Evolutionary conservation across 2,888 invertebrate species (phyloP), one percentile per base, ranked within the genome.

Genomic region (Seladonia tumulorum): DNA sequence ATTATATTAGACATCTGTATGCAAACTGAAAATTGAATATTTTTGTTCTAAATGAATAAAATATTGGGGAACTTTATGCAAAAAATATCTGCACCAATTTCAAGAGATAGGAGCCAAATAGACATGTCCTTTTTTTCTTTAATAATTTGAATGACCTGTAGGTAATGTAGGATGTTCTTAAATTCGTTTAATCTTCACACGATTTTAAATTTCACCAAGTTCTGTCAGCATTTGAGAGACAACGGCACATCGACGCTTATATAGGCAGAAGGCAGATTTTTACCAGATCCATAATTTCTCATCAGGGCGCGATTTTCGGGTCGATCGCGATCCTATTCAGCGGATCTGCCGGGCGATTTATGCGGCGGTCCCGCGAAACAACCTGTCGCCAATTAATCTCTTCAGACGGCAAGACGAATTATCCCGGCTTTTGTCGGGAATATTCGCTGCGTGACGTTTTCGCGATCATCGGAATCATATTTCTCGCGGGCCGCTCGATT

Each of bases 341-440:
- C 72, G 63, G 45, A 82, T 76, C 39, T 42, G 49, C 35, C 35
- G 77, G 14, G 35, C 77, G 77, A 84, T 84, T 82, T 82, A 84
- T 84, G 74, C 73, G 70, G 4, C n/a, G 60, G 83, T 77, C 68
- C 18, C 73, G 77, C 49, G 82, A 77, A 74, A 82, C 83, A 83
- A 77, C 77, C 83, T 70, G 83, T 77, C 83, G 60, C 74, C 83
- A 47, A 84, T 84, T 82, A 84, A 84, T 84, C 83, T 82, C 73
- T 74, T 82, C 60, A 82, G 73, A 73, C 60, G 83, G 77, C 68
- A 82, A 82, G 83, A 77, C 74, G 83, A 70, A 84, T 84, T 78
- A 82, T 77, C 83, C 60, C 35, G 60, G 70, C 49, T 47, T 76
- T 76, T 76, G 60, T 73, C 72, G 42, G 45, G n/a, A 82, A 74